Evolutionary conservation across 2,797 vertebrate genomes (phyloP).

Genomic region (Phylloscopus collybita): DNA sequence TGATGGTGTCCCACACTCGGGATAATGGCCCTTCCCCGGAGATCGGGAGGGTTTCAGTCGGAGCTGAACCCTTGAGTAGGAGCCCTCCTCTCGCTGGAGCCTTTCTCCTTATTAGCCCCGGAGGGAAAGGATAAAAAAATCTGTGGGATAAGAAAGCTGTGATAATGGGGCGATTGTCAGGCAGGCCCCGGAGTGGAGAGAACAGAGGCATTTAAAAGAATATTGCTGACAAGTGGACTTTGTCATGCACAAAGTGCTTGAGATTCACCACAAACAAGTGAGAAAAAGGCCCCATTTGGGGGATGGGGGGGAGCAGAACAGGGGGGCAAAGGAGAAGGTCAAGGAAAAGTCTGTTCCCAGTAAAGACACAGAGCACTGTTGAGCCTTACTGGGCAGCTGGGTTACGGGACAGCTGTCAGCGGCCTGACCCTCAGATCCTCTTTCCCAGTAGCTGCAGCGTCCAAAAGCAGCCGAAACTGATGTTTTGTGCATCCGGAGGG

Average conservation of each 20-base stretch:
- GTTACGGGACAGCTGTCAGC: background rate
- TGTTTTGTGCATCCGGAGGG: background rate
- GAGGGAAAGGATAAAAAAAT: background rate
- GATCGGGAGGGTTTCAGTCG: background rate
- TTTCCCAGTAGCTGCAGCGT: background rate
- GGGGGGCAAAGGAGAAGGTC: background rate
- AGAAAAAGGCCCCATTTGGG: background rate
- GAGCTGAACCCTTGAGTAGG: background rate
- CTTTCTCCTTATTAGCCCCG: slow-evolving; percentile 42
- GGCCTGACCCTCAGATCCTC: background rate
- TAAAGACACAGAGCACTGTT: background rate
- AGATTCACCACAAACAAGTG: background rate
- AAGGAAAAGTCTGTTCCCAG: slow-evolving; percentile 24
- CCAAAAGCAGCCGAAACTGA: accelerated
- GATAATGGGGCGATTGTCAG: slow-evolving; percentile 70
- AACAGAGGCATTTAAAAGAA: slow-evolving; percentile 27
- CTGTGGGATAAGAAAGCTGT: background rate
- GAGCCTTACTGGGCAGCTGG: background rate
- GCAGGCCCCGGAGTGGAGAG: background rate
- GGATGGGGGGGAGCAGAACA: background rate
- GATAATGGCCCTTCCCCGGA: slow-evolving; percentile 9
- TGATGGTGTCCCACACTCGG: background rate
- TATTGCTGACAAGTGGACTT: slow-evolving; percentile 67
- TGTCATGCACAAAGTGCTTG: slow-evolving; percentile 38
- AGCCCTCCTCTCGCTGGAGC: slow-evolving; percentile 31